Base-by-base conservation (phyloP, 2,797 vertebrate species). In the Astyanax mexicanus region DNA sequence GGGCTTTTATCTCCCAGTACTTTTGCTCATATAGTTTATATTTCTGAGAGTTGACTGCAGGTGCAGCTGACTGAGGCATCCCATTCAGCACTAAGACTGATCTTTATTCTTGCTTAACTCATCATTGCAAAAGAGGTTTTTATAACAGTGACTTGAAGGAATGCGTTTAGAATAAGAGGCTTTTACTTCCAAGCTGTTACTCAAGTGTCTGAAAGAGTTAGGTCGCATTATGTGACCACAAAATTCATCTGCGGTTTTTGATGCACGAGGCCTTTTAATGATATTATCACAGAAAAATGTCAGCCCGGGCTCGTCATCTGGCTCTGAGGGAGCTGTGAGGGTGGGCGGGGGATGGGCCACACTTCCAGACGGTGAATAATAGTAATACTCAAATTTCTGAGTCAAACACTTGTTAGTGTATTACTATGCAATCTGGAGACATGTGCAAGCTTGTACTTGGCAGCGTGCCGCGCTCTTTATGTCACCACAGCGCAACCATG, bases 151-250 rank as follows among this genome's bases (percentile, higher is more conserved):
- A 17, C 8, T 57, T 49, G 32, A 64, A 37, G 4, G 13, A 21
- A 27, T 35, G 17, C 38, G 17, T 58, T 66, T 49, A 38, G 58
- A 72, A 66, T 40, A 47, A 51, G 32, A 55, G 38, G 21, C 49
- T 21, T n/a, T 77, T 72, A 32, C 21, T 44, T 65, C 25, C n/a
- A 8, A 1, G 57, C 27, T 61, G 40, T 66, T 66, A 60, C 15
- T 38, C 62, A 32, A 44, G 42, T 2, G 61, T 52, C 75, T 67
- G 51, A 57, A 60, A 9, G 35, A 72, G 55, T 67, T 40, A 49
- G 29, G 21, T 7, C 10, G 35, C 23, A n/a, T 37, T 21, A 68
- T 23, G 23, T 37, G 27, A 32, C 42, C 62, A 32, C 42, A n/a
- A 29, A 6, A 40, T 72, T 77, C 27, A 38, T 55, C 40, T 38